Evolutionary conservation across 2,113 vertebrate species (phyloP).

Genomic region (Carlito syrichta): DNA sequence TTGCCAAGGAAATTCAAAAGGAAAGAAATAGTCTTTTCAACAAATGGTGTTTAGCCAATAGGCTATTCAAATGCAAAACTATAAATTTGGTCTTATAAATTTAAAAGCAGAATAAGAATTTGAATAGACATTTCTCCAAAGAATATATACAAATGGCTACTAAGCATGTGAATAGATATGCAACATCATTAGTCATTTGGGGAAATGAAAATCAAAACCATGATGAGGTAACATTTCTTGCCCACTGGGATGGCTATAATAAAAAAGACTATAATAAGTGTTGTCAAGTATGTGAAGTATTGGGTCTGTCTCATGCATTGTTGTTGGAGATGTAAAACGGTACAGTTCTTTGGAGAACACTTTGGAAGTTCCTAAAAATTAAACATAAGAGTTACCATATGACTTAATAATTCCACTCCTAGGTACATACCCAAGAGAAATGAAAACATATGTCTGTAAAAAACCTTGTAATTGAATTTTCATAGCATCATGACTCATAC

Average conservation of each 20-base stretch:
- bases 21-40: background rate
- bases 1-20: background rate
- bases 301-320: background rate
- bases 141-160: background rate
- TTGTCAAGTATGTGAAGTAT: slow-evolving; percentile 2
- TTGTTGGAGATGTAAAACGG: background rate
- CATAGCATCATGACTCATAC: background rate
- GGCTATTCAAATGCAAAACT: background rate
- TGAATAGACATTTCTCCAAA: background rate
- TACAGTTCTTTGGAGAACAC: background rate
- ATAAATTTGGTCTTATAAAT: background rate
- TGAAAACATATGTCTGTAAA: background rate
- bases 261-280: background rate
- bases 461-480: background rate
- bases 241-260: background rate
- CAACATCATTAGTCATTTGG: background rate
- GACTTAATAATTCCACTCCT: background rate
- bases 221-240: background rate
- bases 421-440: background rate
- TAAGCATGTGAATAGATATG: background rate
- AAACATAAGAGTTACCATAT: background rate
- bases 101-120: background rate
- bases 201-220: slow-evolving; percentile 19
- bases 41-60: background rate
- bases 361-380: slow-evolving; percentile 1